phyloP scores from a whole-genome alignment of 2,888 invertebrate species.

The Archips xylosteana region DNA sequence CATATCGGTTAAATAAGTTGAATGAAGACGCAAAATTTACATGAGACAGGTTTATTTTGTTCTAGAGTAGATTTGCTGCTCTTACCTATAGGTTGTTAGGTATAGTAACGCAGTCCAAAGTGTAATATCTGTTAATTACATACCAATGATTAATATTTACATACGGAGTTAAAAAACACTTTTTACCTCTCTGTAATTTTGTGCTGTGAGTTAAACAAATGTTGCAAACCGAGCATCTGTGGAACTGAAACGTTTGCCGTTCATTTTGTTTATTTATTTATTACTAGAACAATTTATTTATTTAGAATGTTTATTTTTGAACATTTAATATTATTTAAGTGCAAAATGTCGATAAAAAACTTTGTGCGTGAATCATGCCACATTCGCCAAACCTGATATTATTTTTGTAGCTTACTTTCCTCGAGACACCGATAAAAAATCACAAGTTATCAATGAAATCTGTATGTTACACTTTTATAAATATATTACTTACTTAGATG shows the following conservation, averaged over 20 bases:
- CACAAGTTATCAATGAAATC: slow-evolving; percentile 31
- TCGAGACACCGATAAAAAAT: slow-evolving; percentile 11
- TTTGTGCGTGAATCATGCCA: background rate
- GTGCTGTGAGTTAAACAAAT: slow-evolving; percentile 43
- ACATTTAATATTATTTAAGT: slow-evolving; percentile 9
- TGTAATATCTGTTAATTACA: background rate
- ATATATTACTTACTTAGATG: slow-evolving; percentile 17
- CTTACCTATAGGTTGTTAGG: background rate
- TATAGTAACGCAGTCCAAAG: slow-evolving; percentile 17
- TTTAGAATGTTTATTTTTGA: slow-evolving; percentile 40
- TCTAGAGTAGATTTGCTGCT: background rate
- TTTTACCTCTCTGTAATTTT: background rate
- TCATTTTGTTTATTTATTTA: slow-evolving; percentile 35
- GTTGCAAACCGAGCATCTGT: slow-evolving; percentile 50
- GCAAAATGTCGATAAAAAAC: background rate
- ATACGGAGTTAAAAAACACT: background rate
- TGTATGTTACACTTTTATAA: background rate
- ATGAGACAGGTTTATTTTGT: slow-evolving; percentile 7
- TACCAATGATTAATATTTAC: background rate
- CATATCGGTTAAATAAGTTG: slow-evolving; percentile 7
- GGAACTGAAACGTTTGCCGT: slow-evolving; percentile 50
- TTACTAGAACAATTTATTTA: slow-evolving; percentile 46
- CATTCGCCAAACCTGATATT: too few species aligned
- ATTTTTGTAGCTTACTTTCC: background rate
- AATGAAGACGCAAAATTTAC: slow-evolving; percentile 3